A percentile compares a stretch with the other conserved stretches of the same genome.
Conservation (phyloP, 2,797 vertebrate species). For the Cercopithecus neglectus region DNA sequence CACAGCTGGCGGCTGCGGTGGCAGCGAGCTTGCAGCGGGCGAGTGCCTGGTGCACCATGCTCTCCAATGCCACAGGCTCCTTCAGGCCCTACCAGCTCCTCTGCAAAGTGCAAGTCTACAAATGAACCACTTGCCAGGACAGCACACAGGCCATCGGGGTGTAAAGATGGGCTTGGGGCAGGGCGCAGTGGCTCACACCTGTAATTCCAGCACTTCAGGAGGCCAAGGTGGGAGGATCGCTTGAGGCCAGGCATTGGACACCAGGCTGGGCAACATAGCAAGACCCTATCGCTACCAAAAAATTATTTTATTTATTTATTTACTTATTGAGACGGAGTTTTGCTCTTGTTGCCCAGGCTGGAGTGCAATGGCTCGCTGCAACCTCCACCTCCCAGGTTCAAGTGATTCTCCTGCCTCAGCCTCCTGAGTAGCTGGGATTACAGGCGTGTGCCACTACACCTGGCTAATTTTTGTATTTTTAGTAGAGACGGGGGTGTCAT, state of each 20-base stretch:
- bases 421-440: not conserved
- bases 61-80: not conserved
- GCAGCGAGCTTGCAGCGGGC: not conserved
- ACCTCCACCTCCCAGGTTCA: not conserved
- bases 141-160: rapidly evolving
- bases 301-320: not conserved
- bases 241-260: not conserved
- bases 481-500: not conserved
- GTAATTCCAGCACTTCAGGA: not conserved
- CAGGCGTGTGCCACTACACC: not conserved
- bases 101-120: not conserved
- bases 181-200: not conserved
- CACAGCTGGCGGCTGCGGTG: rapidly evolving
- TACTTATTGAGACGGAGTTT: not conserved
- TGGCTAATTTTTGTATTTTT: not conserved
- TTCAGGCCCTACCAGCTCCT: not conserved
- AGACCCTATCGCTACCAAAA: not conserved
- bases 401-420: not conserved
- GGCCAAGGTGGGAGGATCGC: not conserved
- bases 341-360: not conserved
- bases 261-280: not conserved
- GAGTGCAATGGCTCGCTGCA: not conserved
- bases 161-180: not conserved
- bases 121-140: rapidly evolving
- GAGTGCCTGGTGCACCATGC: rapidly evolving